Percentiles rank a stretch among this genome's conserved stretches.
phyloP scores from a whole-genome alignment of 1,140 invertebrate species.

The Drosophila virilis region DNA sequence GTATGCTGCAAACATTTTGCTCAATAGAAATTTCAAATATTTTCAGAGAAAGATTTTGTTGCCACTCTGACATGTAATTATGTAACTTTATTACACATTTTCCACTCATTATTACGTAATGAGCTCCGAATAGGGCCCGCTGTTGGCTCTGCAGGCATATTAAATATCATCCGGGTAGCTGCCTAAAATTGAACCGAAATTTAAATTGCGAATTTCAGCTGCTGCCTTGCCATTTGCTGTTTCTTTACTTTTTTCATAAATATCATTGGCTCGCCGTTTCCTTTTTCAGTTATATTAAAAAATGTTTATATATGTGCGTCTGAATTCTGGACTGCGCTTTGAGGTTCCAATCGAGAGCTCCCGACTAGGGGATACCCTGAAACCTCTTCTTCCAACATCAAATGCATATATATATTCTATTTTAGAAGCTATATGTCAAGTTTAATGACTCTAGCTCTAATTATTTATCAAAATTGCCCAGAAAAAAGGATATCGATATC shows the following conservation, averaged over 20 bases:
- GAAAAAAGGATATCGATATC: no score
- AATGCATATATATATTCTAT: no score
- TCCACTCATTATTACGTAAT: conserved; percentile 8
- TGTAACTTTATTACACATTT: conserved; percentile 7
- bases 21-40: neutral
- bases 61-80: neutral
- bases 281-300: conserved; percentile 54
- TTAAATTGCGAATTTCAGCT: conserved; percentile 21
- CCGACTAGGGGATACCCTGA: no score
- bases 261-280: conserved; percentile 26
- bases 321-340: conserved; percentile 1
- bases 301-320: conserved; percentile 33
- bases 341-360: no score
- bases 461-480: no score
- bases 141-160: neutral
- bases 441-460: no score
- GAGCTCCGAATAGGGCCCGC: conserved; percentile 7
- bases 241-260: conserved; percentile 15
- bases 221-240: conserved; percentile 27
- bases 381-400: no score
- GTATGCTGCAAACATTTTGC: conserved; percentile 30
- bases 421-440: no score
- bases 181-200: conserved; percentile 14
- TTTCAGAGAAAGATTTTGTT: neutral
- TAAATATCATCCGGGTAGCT: neutral